A percentile compares a stretch with the other conserved stretches of the same genome.
Conservation (phyloP, 2,797 vertebrate genomes). For the Enteromius trimaculatus region DNA sequence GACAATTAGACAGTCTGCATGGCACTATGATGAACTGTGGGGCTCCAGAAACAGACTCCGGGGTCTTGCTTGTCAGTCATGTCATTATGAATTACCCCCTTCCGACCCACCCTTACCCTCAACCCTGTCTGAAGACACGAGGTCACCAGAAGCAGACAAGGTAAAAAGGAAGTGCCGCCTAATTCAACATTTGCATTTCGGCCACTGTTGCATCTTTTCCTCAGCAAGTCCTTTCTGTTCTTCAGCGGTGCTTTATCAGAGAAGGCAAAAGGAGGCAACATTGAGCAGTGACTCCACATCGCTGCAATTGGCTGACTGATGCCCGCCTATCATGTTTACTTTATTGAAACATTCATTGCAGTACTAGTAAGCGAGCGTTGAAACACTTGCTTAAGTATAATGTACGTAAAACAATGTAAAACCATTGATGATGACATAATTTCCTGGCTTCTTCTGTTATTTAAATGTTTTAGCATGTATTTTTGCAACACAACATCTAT, state of each 20-base stretch:
- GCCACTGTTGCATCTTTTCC: background rate
- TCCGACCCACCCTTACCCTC: slow-evolving; percentile 57
- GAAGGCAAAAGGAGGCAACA: background rate
- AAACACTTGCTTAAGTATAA: too few relatives aligned
- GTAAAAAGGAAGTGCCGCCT: slow-evolving; percentile 44
- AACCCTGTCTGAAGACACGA: slow-evolving; percentile 47
- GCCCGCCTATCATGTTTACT: background rate
- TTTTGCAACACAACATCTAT: too few relatives aligned
- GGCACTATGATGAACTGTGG: slow-evolving; percentile 71
- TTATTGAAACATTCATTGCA: background rate
- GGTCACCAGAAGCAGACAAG: slow-evolving; percentile 45
- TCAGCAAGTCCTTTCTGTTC: background rate
- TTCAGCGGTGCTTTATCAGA: background rate
- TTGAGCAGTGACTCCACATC: background rate
- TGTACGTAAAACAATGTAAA: background rate
- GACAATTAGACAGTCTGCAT: slow-evolving; percentile 75
- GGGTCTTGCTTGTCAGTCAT: slow-evolving; percentile 74
- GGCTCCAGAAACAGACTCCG: slow-evolving; percentile 67
- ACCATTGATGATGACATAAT: too few relatives aligned
- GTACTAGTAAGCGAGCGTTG: too few relatives aligned
- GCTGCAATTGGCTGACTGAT: background rate
- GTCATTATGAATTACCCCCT: slow-evolving; percentile 71
- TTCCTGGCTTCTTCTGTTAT: too few relatives aligned
- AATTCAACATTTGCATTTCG: slow-evolving; percentile 55
- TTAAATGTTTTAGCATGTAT: too few relatives aligned